phyloP scores from a whole-genome alignment of 2,888 invertebrate genomes.

The Vesta saturnalis region DNA sequence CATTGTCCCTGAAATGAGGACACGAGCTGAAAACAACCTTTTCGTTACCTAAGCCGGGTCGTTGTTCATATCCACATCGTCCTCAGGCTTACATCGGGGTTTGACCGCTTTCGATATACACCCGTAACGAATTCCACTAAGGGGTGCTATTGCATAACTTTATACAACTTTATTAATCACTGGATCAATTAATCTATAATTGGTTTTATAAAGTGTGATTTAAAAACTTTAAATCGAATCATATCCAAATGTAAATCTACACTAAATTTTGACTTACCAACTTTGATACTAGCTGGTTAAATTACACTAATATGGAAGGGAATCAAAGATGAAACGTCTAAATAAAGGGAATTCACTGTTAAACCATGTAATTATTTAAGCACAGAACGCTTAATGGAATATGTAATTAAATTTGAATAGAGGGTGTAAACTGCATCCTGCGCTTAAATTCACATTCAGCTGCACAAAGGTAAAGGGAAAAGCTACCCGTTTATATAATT shows the following conservation, averaged over 20 bases:
- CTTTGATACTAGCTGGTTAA: too few species aligned
- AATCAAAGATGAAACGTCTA: not conserved
- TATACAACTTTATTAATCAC: not conserved
- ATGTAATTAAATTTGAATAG: not conserved
- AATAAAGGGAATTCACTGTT: not conserved
- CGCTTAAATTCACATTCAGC: not conserved
- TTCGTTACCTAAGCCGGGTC: not conserved
- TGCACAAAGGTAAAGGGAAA: not conserved
- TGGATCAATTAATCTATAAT: not conserved
- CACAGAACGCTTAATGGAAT: not conserved
- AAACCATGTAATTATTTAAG: not conserved
- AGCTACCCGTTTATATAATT: not conserved
- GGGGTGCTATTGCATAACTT: not conserved
- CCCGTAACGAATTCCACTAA: not conserved
- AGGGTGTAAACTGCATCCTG: not conserved
- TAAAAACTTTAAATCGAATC: too few species aligned
- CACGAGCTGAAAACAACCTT: not conserved
- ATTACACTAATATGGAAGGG: not conserved
- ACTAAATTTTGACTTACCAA: too few species aligned
- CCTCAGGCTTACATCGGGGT: not conserved
- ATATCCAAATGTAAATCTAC: too few species aligned
- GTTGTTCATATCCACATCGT: slow-evolving; percentile 1
- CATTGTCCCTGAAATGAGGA: slow-evolving; percentile 1
- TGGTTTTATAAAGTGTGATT: not conserved
- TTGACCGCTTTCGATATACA: not conserved